A percentile compares a stretch with the other conserved stretches of the same genome.
These are phyloP conservation scores for Thera britannica DNA, from an alignment of 2,888 invertebrate species.

Conservation along the genomic window DNA sequence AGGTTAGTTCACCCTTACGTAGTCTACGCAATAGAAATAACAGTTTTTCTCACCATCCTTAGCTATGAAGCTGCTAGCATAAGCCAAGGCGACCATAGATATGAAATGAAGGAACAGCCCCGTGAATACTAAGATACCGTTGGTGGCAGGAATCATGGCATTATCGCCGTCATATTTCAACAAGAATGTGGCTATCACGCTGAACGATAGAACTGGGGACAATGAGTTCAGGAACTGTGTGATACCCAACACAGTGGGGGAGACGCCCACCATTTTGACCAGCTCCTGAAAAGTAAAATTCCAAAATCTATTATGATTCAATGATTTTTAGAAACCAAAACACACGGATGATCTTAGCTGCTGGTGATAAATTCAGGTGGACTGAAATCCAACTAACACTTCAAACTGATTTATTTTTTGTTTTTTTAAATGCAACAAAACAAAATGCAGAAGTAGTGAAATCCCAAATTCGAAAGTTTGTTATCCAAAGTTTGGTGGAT, in stretches of 20 bases:
- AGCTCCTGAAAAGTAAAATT: constrained; percentile 15
- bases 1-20: too few species aligned
- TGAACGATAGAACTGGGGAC: constrained; percentile 13
- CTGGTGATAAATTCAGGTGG: too few species aligned
- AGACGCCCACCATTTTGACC: constrained; percentile 71
- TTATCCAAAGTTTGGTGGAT: too few species aligned
- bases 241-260: constrained; percentile 67
- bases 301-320: background rate
- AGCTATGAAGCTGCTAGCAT: constrained; percentile 17
- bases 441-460: too few species aligned
- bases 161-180: constrained; percentile 2
- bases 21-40: background rate
- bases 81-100: constrained; percentile 16
- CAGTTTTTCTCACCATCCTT: constrained; percentile 11
- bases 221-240: constrained; percentile 23
- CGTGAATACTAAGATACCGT: constrained; percentile 1
- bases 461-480: too few species aligned
- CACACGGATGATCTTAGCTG: too few species aligned
- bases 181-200: background rate
- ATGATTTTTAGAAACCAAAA: too few species aligned
- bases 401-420: too few species aligned
- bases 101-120: constrained; percentile 18
- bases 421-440: too few species aligned
- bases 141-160: constrained; percentile 15
- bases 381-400: too few species aligned